Conservation (phyloP, 2,888 invertebrate species). For the Eumacrocentrus americanus region DNA sequence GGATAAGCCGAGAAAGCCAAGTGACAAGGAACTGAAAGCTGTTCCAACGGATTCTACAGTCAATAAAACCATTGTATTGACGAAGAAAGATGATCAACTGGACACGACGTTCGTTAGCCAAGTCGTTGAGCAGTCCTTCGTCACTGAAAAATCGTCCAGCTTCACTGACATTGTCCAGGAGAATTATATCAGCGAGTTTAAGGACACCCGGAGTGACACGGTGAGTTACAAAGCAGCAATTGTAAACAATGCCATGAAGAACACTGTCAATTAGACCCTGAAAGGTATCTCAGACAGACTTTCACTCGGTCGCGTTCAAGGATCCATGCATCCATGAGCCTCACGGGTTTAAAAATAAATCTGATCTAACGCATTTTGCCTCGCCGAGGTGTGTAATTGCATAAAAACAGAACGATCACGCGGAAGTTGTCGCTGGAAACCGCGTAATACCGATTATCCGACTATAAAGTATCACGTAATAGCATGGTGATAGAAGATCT, state of each 20-base stretch:
- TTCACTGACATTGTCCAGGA: slow-evolving; percentile 39
- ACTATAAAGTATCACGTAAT: slow-evolving; percentile 3
- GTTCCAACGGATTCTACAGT: slow-evolving; percentile 26
- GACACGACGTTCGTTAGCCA: slow-evolving; percentile 60
- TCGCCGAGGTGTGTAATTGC: slow-evolving; percentile 18
- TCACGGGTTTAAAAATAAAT: slow-evolving; percentile 39
- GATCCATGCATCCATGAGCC: slow-evolving; percentile 19
- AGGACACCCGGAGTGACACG: slow-evolving; percentile 43
- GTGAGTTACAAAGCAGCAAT: slow-evolving; percentile 41
- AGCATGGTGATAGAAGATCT: background rate
- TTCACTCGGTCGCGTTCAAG: slow-evolving; percentile 36
- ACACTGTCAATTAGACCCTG: background rate
- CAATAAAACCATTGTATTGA: slow-evolving; percentile 18
- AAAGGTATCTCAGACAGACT: slow-evolving; percentile 24
- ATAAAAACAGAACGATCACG: slow-evolving; percentile 6
- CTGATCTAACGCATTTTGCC: slow-evolving; percentile 34
- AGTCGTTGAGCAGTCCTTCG: slow-evolving; percentile 44
- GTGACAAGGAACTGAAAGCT: slow-evolving; percentile 22
- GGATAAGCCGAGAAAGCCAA: slow-evolving; percentile 32
- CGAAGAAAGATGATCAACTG: slow-evolving; percentile 7
- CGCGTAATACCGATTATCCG: slow-evolving; percentile 8
- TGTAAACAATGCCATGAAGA: background rate
- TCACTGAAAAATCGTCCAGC: slow-evolving; percentile 52
- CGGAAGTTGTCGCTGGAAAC: background rate
- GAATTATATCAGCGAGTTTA: slow-evolving; percentile 45